Percentiles rank a stretch among this genome's conserved stretches.
phyloP scores from a whole-genome alignment of 2,888 invertebrate genomes.

The Charanyca ferruginea region DNA sequence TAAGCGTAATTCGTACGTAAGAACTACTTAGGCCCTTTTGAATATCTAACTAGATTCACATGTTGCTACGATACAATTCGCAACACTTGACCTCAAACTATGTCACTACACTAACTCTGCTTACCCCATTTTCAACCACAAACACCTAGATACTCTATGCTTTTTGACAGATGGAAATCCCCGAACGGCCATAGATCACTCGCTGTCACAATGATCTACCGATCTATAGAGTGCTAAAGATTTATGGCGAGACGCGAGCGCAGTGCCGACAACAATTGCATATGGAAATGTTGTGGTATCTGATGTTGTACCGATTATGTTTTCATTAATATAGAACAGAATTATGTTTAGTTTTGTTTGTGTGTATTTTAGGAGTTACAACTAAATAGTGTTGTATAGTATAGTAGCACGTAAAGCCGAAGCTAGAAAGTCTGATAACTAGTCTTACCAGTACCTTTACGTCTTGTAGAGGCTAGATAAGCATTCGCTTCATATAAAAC shows the following conservation, averaged over 20 bases:
- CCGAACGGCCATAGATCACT: slow-evolving; percentile 65
- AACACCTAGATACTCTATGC: slow-evolving; percentile 45
- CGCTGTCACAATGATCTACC: slow-evolving; percentile 72
- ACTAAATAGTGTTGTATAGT: not conserved
- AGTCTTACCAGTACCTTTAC: too few relatives aligned
- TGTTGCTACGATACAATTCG: not conserved
- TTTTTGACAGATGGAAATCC: slow-evolving; percentile 72
- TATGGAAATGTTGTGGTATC: slow-evolving; percentile 58
- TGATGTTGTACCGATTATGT: slow-evolving; percentile 48
- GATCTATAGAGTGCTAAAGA: slow-evolving; percentile 64
- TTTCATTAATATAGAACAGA: slow-evolving; percentile 53
- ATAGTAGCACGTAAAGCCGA: too few relatives aligned
- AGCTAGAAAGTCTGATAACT: too few relatives aligned
- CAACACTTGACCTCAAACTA: slow-evolving; percentile 34
- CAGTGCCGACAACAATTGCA: slow-evolving; percentile 60
- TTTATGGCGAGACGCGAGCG: slow-evolving; percentile 62
- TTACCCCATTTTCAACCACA: slow-evolving; percentile 51
- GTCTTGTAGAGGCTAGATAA: too few relatives aligned
- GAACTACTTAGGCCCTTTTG: too few relatives aligned
- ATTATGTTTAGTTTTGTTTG: slow-evolving; percentile 15
- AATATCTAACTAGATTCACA: too few relatives aligned
- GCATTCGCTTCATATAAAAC: too few relatives aligned
- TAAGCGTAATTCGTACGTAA: too few relatives aligned
- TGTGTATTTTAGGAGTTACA: slow-evolving; percentile 6
- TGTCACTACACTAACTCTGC: slow-evolving; percentile 38